Base-by-base conservation (phyloP, 2,797 vertebrate genomes). In the Loriculus beryllinus region DNA sequence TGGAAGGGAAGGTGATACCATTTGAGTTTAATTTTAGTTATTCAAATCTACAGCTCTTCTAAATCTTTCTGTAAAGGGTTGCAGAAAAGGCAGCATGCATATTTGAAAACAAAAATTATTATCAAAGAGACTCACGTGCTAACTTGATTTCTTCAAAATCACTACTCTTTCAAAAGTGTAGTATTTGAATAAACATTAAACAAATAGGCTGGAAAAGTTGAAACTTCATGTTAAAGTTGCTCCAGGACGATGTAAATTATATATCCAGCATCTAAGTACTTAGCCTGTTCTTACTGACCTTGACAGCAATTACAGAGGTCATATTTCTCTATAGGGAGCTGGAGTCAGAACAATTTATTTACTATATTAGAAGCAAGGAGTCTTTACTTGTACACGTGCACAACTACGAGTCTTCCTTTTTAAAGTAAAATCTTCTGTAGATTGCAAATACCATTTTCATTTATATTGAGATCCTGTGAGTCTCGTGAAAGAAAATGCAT, bases 201-300 rank as follows among this genome's bases (percentile, higher is more conserved):
- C 25, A 72, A 88, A 47, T 45, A 78, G 14, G 56, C 51, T 82
- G 52, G 42, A 56, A 67, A 92, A 76, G 21, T 35, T 51, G 64
- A 83, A 82, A 91, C 87, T 57, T 81, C 33, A 33, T 48, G 52
- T 35, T 92, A 64, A 64, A 31, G 37, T 89, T 92, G 59, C 54
- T 91, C n/a, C 48, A 52, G 54, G 43, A 56, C 68, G 68, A 74
- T 75, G 60, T 92, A 92, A 90, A 82, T 92, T 52, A 22, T 45
- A 77, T 48, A 54, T 69, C 82, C 76, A 88, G 48, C 37, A 68
- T 39, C 87, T 86, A 80, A 80, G 65, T 49, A 68, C 72, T 91
- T 89, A 57, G 4, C 17, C 69, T 80, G 68, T 77, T 91, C 86
- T 82, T 29, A 29, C 40, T 95, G 92, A 87, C 84, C 95, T 91